Evolutionary conservation across 1,140 invertebrate genomes (phyloP), one percentile per base, ranked within the genome.

Genomic region (Periplaneta americana): DNA sequence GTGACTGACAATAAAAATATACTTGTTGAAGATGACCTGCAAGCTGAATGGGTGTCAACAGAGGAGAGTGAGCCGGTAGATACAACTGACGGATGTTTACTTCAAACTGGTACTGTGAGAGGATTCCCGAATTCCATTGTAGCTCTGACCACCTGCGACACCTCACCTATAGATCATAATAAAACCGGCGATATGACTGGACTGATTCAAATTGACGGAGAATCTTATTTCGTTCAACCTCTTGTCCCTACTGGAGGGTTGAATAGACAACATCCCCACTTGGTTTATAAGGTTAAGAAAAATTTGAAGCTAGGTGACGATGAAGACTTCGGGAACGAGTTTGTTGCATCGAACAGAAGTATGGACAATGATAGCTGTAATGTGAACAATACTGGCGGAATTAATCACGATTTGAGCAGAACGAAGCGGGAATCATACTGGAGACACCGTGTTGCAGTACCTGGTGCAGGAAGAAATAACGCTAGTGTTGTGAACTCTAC

Each of bases 151-250:
- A 84, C 90, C 17, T 66, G 48, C 22, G 48, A 66, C 48, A 28
- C 22, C 13, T 28, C 22, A 3, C 39, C 11, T 4, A 66, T 5
- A 28, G 48, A 28, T 2, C 8, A 1, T 8, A 91, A 89, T 82
- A 83, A 84, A 1, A 80, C 85, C 15, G 83, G 85, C 18, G 85
- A 87, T 76, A 84, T 88, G 78, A 90, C 87, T 66, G 89, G 88
- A 5, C 85, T 89, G 83, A 83, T 91, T 77, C 75, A 84, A 31
- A 82, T 87, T 10, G 85, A 82, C 0, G 82, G 84, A 8, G 82
- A 82, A 17, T 84, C 85, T 9, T 90, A 88, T 82, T 87, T 88
- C 81, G 83, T 91, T 0, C 85, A 90, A 78, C 90, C 90, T 87
- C 0, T 82, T 32, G 33, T 11, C 77, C 4, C 22, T 79, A 83